A percentile compares a stretch with the other conserved stretches of the same genome.
These are phyloP conservation scores for Sciurus niger DNA, from an alignment of 2,113 vertebrate genomes.

Conservation along the genomic window DNA sequence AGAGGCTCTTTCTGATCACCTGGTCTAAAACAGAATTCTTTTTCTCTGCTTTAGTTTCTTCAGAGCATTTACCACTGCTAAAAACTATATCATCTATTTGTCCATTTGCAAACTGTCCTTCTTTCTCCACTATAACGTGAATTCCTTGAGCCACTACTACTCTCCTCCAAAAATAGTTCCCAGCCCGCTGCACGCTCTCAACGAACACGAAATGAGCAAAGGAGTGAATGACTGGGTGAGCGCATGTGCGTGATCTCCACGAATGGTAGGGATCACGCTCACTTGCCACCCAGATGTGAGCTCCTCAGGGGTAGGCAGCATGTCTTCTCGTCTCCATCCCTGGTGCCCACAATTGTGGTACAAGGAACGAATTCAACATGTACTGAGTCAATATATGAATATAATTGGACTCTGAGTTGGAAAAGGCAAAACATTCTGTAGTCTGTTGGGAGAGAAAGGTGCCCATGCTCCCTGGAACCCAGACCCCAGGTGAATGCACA, in stretches of 20 bases:
- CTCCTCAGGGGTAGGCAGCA: neutral
- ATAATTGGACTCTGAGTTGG: neutral
- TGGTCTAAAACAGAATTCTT: neutral
- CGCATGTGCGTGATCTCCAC: neutral
- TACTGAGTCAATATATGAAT: neutral
- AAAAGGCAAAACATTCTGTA: neutral
- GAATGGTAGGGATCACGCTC: neutral
- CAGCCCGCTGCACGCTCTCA: neutral
- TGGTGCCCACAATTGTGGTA: neutral
- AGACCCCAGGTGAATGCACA: neutral
- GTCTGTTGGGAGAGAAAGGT: neutral
- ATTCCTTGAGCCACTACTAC: neutral
- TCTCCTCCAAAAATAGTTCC: neutral
- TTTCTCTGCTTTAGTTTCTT: neutral
- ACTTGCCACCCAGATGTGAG: neutral
- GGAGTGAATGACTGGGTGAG: neutral
- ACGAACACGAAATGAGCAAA: neutral
- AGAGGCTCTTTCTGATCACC: neutral
- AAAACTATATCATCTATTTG: neutral
- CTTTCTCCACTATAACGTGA: neutral
- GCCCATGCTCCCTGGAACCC: neutral
- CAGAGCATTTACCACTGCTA: neutral
- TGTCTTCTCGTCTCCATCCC: neutral
- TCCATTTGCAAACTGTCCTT: neutral
- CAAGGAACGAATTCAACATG: neutral